Evolutionary conservation across 2,888 invertebrate species (phyloP).

Genomic region (Euclidia mi): DNA sequence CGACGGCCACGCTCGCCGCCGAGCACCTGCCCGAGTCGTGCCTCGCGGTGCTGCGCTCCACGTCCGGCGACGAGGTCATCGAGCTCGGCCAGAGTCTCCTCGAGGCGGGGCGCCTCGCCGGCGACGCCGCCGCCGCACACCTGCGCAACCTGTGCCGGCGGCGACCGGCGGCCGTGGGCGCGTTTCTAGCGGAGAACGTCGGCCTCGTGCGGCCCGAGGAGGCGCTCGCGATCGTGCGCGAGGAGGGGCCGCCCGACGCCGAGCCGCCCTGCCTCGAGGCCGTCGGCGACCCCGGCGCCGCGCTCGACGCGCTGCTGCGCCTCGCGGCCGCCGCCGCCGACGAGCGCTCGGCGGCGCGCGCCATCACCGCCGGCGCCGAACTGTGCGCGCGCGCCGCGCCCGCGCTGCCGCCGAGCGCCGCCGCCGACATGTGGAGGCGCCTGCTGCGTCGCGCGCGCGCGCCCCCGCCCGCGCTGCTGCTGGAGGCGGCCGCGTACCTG

Average conservation of each 20-base stretch:
- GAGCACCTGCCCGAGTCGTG: slow-evolving; percentile 58
- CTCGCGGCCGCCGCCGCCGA: slow-evolving; percentile 56
- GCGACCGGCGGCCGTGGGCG: slow-evolving; percentile 66
- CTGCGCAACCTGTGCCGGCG: slow-evolving; percentile 71
- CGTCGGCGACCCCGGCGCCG: slow-evolving; percentile 77
- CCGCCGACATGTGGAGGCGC: slow-evolving; percentile 72
- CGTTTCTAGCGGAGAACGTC: slow-evolving; percentile 70
- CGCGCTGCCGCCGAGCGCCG: slow-evolving; percentile 64
- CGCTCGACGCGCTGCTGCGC: slow-evolving; percentile 72
- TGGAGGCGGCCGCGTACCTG: slow-evolving; percentile 68
- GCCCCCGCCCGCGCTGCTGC: slow-evolving; percentile 65
- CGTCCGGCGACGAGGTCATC: slow-evolving; percentile 58
- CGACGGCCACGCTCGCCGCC: slow-evolving; percentile 72
- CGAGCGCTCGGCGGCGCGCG: slow-evolving; percentile 44
- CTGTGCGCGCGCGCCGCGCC: slow-evolving; percentile 73
- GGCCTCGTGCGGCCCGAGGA: slow-evolving; percentile 81
- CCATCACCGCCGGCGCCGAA: slow-evolving; percentile 67
- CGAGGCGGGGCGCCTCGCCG: slow-evolving; percentile 65
- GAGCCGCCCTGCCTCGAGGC: slow-evolving; percentile 82
- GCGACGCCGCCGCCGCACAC: slow-evolving; percentile 71
- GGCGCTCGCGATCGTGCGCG: slow-evolving; percentile 73
- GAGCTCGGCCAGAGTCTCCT: slow-evolving; percentile 71
- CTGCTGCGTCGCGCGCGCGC: slow-evolving; percentile 69
- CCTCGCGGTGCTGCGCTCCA: slow-evolving; percentile 52
- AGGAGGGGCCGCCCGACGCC: slow-evolving; percentile 69